These are phyloP conservation scores for Cynoglossus semilaevis DNA, from an alignment of 2,113 vertebrate species.

Conservation along the genomic window DNA sequence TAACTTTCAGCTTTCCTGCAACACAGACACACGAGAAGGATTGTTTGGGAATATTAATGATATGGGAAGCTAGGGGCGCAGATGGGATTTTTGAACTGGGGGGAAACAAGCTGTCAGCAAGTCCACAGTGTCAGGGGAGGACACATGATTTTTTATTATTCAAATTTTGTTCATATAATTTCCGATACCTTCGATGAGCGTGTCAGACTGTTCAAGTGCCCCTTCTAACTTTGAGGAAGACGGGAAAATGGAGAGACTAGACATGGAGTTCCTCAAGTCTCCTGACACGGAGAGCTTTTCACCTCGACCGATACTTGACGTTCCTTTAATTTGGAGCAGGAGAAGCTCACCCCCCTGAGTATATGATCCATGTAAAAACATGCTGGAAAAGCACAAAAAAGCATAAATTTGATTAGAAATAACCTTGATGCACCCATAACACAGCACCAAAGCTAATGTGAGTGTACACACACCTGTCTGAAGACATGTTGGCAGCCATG, in stretches of 20 bases:
- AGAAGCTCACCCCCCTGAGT: constrained; percentile 59
- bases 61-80: too few species aligned
- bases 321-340: constrained; percentile 63
- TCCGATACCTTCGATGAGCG: constrained; percentile 70
- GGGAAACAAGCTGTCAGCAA: too few species aligned
- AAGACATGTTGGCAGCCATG: constrained; percentile 71
- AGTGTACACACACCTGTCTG: constrained; percentile 72
- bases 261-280: constrained; percentile 72
- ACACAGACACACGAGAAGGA: background rate
- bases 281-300: constrained; percentile 68
- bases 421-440: background rate
- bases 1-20: constrained; percentile 78
- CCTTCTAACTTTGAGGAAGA: constrained; percentile 67
- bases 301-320: constrained; percentile 51
- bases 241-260: constrained; percentile 65
- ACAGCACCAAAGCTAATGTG: background rate
- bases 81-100: too few species aligned
- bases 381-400: constrained; percentile 54
- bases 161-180: too few species aligned
- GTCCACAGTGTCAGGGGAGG: too few species aligned
- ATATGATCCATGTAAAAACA: constrained; percentile 69
- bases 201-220: constrained; percentile 64
- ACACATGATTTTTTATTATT: too few species aligned
- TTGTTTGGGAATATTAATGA: background rate
- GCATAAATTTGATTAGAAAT: background rate